phyloP scores from a whole-genome alignment of 2,888 invertebrate species.

The Synanthedon myopaeformis region DNA sequence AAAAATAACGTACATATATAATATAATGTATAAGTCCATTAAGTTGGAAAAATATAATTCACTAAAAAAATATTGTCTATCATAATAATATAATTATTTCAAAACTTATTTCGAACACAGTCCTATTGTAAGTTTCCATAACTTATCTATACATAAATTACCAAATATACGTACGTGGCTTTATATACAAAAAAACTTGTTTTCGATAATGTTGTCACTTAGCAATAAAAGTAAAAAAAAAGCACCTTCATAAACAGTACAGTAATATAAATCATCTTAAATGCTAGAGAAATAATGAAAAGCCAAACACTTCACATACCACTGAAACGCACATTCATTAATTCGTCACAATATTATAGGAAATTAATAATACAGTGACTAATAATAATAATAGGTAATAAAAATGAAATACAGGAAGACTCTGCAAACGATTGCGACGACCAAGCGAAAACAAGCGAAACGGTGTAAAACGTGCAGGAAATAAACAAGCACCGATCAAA shows the following conservation, averaged over 20 bases:
- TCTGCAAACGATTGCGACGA: conserved; percentile 37
- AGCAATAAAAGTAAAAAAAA: background rate
- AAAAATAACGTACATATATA: no score
- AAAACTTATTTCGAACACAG: no score
- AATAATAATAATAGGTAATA: background rate
- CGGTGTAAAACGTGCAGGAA: background rate
- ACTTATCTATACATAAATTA: no score
- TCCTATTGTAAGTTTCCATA: no score
- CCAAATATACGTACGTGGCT: background rate
- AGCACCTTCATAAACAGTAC: background rate
- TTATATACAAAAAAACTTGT: background rate
- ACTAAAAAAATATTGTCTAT: no score
- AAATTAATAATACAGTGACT: no score
- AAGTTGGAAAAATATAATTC: no score
- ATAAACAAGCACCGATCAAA: background rate
- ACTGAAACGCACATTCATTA: conserved; percentile 17
- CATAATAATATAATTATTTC: no score
- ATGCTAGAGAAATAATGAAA: conserved; percentile 28
- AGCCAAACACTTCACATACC: conserved; percentile 38
- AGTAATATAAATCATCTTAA: conserved; percentile 20
- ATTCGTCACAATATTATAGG: background rate
- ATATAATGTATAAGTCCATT: no score
- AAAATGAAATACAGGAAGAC: conserved; percentile 17
- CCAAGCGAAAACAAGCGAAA: conserved; percentile 31
- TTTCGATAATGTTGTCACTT: background rate